Conservation (phyloP, 2,888 invertebrate genomes). For the Andrena fulva region DNA sequence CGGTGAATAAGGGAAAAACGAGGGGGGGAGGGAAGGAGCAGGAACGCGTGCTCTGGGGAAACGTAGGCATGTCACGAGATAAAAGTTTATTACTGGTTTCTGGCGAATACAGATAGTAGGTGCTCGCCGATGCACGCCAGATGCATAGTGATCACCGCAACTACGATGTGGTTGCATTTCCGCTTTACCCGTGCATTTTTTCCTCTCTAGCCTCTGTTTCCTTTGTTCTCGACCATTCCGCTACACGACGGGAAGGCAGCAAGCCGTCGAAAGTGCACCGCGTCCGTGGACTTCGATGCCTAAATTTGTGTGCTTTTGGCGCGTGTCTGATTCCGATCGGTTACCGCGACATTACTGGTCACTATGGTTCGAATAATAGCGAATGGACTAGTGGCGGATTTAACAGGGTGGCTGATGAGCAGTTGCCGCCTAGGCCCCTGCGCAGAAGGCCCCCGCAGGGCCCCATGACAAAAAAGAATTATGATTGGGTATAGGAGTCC, state of each 20-base stretch:
- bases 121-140: conserved; percentile 46
- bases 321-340: background rate
- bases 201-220: background rate
- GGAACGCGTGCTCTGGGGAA: conserved; percentile 9
- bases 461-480: no score
- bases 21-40: background rate
- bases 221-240: background rate
- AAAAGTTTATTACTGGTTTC: conserved; percentile 68
- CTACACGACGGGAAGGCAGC: no score
- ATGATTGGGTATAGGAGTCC: no score
- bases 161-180: background rate
- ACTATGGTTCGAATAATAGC: background rate
- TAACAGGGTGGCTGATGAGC: no score
- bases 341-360: background rate
- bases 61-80: conserved; percentile 57
- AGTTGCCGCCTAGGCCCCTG: no score
- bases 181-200: background rate
- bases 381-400: background rate
- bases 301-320: no score
- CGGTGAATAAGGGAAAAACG: conserved; percentile 1
- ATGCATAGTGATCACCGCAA: conserved; percentile 49
- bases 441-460: no score
- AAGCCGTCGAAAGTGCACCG: background rate
- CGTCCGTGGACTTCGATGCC: background rate
- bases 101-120: conserved; percentile 49